Evolutionary conservation across 2,113 vertebrate species (phyloP).

Genomic region (Morone saxatilis): DNA sequence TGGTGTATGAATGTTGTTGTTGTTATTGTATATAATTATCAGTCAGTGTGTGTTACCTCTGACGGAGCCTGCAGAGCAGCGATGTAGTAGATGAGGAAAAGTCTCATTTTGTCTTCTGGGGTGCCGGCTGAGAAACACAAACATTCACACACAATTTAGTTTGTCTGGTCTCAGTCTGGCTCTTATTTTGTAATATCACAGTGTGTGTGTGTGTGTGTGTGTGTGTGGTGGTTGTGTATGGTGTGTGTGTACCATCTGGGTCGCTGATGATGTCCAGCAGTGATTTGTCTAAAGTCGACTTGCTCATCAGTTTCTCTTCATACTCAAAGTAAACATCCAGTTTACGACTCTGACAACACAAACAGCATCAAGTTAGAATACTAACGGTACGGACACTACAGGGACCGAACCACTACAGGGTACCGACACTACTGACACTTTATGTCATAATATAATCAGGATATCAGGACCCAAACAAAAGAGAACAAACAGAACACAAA

Average conservation of each 20-base stretch:
- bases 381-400: background rate
- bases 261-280: conserved; percentile 98
- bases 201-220: conserved; percentile 1
- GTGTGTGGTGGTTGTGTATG: conserved; percentile 20
- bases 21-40: background rate
- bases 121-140: conserved; percentile 88
- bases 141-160: conserved; percentile 21
- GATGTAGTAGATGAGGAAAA: conserved; percentile 99
- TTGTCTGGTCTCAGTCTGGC: background rate
- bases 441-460: too few relatives aligned
- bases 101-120: conserved; percentile 98
- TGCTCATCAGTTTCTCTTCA: conserved; percentile 99
- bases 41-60: conserved; percentile 85
- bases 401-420: too few relatives aligned
- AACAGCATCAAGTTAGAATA: background rate
- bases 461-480: too few relatives aligned
- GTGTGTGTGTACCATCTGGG: conserved; percentile 89
- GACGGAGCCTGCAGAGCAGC: conserved; percentile 91
- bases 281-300: conserved; percentile 96
- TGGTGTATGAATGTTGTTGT: too few relatives aligned
- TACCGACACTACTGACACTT: too few relatives aligned
- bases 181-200: background rate
- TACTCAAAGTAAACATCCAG: conserved; percentile 98
- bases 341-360: conserved; percentile 90
- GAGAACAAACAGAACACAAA: too few relatives aligned